Evolutionary conservation across 64 coral and sea anemone genomes (phyloP), one percentile per base, ranked within the genome.

Genomic region (Actinia tenebrosa): DNA sequence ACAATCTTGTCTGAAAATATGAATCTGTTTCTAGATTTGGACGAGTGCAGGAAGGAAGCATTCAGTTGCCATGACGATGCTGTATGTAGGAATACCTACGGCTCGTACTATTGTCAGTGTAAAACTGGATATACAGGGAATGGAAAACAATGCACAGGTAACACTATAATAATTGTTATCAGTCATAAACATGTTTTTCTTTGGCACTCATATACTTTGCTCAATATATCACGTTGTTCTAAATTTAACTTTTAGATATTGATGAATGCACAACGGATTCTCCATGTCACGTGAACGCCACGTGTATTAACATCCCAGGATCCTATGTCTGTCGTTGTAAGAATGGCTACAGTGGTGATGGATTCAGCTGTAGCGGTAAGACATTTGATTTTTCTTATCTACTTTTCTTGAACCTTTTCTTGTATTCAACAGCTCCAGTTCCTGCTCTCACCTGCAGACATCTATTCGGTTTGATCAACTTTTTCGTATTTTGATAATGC

Each of bases 351-450:
- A 82, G 66, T 83, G 87, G 87, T 52, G 68, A 78, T 53, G 87
- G 87, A 53, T 83, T 82, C 47, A 68, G 64, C 55, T 89, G 87
- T 61, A 82, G 60, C 27, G 83, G 87, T 89, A 89, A 89, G 87
- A 50, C 47, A 50, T 50, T 50, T 50, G 4, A 5, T 50, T 50
- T 50, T 50, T 50, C 47, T 50, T 8, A 50, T 50, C 47, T 5
- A 50, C 7, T 50, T 50, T 50, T 8, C 7, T 50, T 50, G 47
- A 50, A 50, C 47, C 47, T 5, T 50, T 50, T 50, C 30, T 37
- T 37, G 30, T 37, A 37, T 37, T 37, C 30, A 37, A 37, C 30
- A 37, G 30, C 30, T 37, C 30, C 30, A 37, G 30, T 37, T 37
- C 30, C 30, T 37, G 30, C 30, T 37, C 30, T 37, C 30, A 37